Base-by-base conservation (phyloP, 2,888 invertebrate species). In the Pardosa pseudoannulata region DNA sequence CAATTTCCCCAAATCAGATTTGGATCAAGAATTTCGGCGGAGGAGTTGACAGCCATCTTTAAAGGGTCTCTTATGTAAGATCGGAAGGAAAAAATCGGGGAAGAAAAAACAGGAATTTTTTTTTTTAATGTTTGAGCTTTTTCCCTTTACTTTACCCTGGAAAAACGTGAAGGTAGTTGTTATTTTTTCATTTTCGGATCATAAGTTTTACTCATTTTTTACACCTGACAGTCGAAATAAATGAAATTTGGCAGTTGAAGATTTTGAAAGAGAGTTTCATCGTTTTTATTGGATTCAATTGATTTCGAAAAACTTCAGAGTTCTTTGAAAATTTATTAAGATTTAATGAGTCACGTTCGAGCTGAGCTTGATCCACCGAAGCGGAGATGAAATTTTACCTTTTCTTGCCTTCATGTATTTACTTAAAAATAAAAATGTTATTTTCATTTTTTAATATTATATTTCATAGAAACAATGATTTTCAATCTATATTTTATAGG, bases 1-100 rank as follows among this genome's bases (percentile, higher is more conserved):
- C 81, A 81, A 81, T 81, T 81, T 81, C 68, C 81, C 81, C 75
- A 81, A 81, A 81, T 81, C 81, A 68, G 81, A 81, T 81, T 81
- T 81, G 81, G 81, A 81, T 81, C 75, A 81, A 70, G 81, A 74
- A 81, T 81, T 75, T 81, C 75, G 28, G 74, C 74, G 31, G 64
- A 75, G 75, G 70, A 75, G 62, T 75, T 75, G 75, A 75, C 74
- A 75, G 75, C 81, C 68, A 41, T 70, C 62, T 74, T 70, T 81
- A 81, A 75, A 75, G 68, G 81, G 29, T 73, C 79, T 72, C 72
- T 32, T 46, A 41, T 41, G 46, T 65, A 62, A 32, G 72, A 65
- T 79, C 65, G 46, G 16, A 64, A 27, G 16, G 46, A 27, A 28
- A 64, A 67, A 76, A 41, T 39, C 39, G 56, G 56, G 27, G 46